Evolutionary conservation across 2,888 invertebrate genomes (phyloP), one percentile per base, ranked within the genome.

Genomic region (Drosophila atripex): DNA sequence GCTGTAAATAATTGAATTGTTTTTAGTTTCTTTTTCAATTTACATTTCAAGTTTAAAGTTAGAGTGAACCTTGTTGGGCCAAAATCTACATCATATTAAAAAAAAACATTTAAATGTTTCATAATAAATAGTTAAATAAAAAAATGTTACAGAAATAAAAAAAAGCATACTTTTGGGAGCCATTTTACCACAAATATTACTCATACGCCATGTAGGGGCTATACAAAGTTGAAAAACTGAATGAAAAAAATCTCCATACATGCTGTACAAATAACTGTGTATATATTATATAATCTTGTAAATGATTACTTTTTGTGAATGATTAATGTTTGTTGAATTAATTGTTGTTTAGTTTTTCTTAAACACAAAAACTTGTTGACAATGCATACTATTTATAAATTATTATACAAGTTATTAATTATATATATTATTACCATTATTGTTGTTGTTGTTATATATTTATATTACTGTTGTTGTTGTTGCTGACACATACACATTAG

Each of bases 401-500:
- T 21, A 21, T 21, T 21, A 3, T 21, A 4, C 21, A 4, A 21
- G 21, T 21, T 21, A 21, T 21, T 21, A 21, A 21, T 21, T 21
- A 21, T 50, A 60, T 73, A 60, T 14, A 35, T 35, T n/a, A 1
- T n/a, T n/a, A 35, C 16, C 2, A 14, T 58, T 71, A 49, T 52
- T 78, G 38, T 46, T 78, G 57, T 45, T 80, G 45, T 23, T 70
- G 64, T n/a, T n/a, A n/a, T n/a, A n/a, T n/a, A n/a, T 58, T 71
- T 43, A 46, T 77, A 38, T 46, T 78, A 54, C 38, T 80, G 51
- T 23, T 70, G 66, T 59, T 71, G 75, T 63, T 77, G 75, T 55
- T 78, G 64, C 59, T 82, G 68, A 80, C 75, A 66, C 21, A 65
- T 52, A 71, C 38, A 58, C 41, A 75, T 49, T 50, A 23, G 53